A percentile compares a stretch with the other conserved stretches of the same genome.
These are phyloP conservation scores for Onychorhynchus coronatus DNA, from an alignment of 2,113 vertebrate genomes.

Conservation along the genomic window DNA sequence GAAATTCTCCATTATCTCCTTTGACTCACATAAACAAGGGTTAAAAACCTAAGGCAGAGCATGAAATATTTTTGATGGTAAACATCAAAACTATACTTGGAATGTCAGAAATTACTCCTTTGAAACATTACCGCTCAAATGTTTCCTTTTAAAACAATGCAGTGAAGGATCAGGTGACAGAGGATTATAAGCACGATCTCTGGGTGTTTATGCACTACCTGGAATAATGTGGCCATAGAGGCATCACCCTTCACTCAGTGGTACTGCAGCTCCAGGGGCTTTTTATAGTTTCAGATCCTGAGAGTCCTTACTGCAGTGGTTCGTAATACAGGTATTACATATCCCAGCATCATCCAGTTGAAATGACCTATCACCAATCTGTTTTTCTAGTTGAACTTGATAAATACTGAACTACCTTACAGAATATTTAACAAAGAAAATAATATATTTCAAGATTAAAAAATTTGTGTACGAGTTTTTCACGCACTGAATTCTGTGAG, in stretches of 20 bases:
- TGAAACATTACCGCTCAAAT: background rate
- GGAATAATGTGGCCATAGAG: background rate
- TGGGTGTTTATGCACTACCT: background rate
- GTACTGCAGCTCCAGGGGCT: background rate
- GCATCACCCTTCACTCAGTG: background rate
- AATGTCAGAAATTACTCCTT: conserved; percentile 14
- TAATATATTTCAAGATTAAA: background rate
- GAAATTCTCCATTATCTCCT: background rate
- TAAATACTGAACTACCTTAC: background rate
- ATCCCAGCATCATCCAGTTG: background rate
- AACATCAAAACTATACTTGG: background rate
- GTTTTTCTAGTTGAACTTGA: background rate
- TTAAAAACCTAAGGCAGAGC: background rate
- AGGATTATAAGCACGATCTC: background rate
- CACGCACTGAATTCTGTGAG: background rate
- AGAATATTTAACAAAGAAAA: background rate
- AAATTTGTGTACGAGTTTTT: background rate
- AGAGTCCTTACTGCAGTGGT: background rate
- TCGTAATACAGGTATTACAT: background rate
- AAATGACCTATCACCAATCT: background rate
- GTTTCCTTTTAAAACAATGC: background rate
- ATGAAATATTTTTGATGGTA: background rate
- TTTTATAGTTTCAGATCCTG: background rate
- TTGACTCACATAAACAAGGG: background rate
- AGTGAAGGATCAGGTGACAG: background rate